phyloP scores from a whole-genome alignment of 2,797 vertebrate species.

The Crocodylus rhombifer region DNA sequence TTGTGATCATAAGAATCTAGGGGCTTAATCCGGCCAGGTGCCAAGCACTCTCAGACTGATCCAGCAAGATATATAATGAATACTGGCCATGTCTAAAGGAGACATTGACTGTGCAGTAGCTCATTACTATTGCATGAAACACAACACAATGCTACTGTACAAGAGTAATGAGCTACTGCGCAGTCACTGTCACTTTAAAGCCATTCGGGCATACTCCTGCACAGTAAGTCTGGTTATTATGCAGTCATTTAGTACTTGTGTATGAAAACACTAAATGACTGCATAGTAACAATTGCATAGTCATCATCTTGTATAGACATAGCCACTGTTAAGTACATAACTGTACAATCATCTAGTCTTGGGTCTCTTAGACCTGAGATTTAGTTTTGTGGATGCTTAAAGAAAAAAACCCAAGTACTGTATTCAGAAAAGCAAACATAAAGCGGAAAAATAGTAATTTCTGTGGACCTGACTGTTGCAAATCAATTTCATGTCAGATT shows the following conservation, averaged over 20 bases:
- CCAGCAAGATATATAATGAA: neutral
- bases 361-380: neutral
- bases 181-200: too few species aligned
- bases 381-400: neutral
- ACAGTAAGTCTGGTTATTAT: too few species aligned
- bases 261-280: too few species aligned
- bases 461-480: neutral
- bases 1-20: neutral
- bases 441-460: neutral
- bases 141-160: too few species aligned
- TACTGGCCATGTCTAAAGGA: too few species aligned
- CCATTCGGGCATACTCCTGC: too few species aligned
- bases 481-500: neutral
- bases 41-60: neutral
- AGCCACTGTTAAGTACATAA: neutral
- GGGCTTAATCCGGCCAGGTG: neutral
- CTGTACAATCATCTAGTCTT: neutral
- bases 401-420: neutral
- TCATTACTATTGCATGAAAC: too few species aligned
- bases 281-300: too few species aligned
- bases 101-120: too few species aligned
- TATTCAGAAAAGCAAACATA: neutral
- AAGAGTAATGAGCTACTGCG: too few species aligned
- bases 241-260: too few species aligned
- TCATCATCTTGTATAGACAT: neutral